Evolutionary conservation across 2,888 invertebrate genomes (phyloP).

Genomic region (Mesorhabditis spiculigera): DNA sequence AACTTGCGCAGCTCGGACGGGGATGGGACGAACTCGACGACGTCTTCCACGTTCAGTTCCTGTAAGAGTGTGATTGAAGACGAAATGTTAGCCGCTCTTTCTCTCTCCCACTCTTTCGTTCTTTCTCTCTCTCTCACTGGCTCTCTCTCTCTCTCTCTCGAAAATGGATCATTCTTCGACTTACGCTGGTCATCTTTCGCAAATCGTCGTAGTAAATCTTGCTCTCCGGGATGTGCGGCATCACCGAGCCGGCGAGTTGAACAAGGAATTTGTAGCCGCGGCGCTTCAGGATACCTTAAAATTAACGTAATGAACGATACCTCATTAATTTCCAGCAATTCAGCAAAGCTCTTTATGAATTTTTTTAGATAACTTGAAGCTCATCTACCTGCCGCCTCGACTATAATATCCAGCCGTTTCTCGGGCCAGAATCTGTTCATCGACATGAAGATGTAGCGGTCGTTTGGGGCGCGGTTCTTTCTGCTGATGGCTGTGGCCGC

Average conservation of each 20-base stretch:
- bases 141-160: too few species aligned
- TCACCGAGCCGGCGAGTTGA: slow-evolving; percentile 61
- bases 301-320: background rate
- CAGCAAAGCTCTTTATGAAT: too few species aligned
- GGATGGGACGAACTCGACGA: slow-evolving; percentile 62
- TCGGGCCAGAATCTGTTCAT: slow-evolving; percentile 58
- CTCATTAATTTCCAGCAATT: too few species aligned
- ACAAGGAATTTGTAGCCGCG: slow-evolving; percentile 38
- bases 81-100: too few species aligned
- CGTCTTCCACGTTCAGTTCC: slow-evolving; percentile 51
- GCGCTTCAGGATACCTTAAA: slow-evolving; percentile 43
- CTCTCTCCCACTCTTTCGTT: background rate
- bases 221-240: slow-evolving; percentile 62
- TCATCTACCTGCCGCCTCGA: slow-evolving; percentile 50
- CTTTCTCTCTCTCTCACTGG: background rate
- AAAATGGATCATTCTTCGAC: too few species aligned
- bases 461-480: slow-evolving; percentile 36
- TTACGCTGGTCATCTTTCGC: slow-evolving; percentile 51
- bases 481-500: slow-evolving; percentile 35
- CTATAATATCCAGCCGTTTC: slow-evolving; percentile 55
- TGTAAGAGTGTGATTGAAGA: too few species aligned
- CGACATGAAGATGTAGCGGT: slow-evolving; percentile 50
- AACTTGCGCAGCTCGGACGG: slow-evolving; percentile 61
- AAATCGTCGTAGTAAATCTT: slow-evolving; percentile 61
- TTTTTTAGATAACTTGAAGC: background rate